A percentile compares a stretch with the other conserved stretches of the same genome.
phyloP scores from a whole-genome alignment of 2,113 vertebrate species.

The Cygnus atratus region DNA sequence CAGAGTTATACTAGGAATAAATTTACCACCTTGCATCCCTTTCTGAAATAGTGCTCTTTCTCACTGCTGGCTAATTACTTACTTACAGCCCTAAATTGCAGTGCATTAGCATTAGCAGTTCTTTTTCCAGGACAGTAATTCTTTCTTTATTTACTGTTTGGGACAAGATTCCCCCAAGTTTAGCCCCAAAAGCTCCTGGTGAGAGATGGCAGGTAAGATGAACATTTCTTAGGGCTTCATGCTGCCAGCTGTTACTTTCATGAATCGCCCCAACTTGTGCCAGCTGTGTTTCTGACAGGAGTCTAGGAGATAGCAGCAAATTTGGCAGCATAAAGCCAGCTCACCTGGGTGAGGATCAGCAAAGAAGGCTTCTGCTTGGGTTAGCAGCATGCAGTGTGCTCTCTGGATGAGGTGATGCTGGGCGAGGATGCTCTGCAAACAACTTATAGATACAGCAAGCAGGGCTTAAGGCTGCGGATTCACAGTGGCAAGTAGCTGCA shows the following conservation, averaged over 20 bases:
- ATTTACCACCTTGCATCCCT: background rate
- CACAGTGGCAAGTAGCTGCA: rapidly evolving
- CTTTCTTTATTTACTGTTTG: background rate
- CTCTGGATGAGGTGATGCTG: rapidly evolving
- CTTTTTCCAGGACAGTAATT: background rate
- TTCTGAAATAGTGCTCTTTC: background rate
- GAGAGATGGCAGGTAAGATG: rapidly evolving
- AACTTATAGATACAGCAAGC: background rate
- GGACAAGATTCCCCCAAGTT: background rate
- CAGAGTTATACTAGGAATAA: background rate
- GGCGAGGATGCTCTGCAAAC: background rate
- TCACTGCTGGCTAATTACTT: background rate
- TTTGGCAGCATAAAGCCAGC: background rate
- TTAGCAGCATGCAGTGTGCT: rapidly evolving
- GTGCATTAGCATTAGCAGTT: background rate
- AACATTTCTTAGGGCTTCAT: background rate
- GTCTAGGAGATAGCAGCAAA: background rate
- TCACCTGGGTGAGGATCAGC: background rate
- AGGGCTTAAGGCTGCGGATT: background rate
- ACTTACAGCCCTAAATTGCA: background rate
- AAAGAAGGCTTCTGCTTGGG: background rate
- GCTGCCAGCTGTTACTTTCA: background rate
- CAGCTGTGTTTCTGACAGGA: background rate
- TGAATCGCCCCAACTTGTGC: background rate
- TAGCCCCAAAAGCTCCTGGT: background rate